Evolutionary conservation across 2,113 vertebrate species (phyloP), one percentile per base, ranked within the genome.

Genomic region (Nestor notabilis): DNA sequence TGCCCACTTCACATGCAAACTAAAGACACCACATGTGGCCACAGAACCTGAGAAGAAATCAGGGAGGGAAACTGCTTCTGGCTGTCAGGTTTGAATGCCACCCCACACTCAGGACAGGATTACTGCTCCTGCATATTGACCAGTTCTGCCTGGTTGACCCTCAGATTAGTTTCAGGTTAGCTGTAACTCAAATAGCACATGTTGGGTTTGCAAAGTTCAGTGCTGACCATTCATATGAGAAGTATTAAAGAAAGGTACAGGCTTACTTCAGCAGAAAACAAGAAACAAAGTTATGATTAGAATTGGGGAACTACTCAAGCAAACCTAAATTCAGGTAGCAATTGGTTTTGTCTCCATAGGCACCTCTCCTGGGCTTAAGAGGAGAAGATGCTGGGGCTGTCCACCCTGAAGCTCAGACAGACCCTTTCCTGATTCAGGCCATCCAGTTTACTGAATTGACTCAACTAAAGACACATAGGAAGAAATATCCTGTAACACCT

Each of bases 81-180:
- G 49, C 49, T 46, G 9, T 41, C 47, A 69, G 55, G 49, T 31
- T 76, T n/a, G 24, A 70, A 52, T 17, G 28, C 44, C 47, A 87
- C 37, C 13, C 28, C 0, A 0, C 0, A 2, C 37, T 60, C 33
- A 53, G 58, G 78, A 31, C 1, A 35, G 52, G 37, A 72, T 68
- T 53, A 47, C 23, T 0, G 0, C 20, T 43, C 5, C 2, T n/a
- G n/a, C 44, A 44, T 44, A 71, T 29, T 49, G 87, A 63, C 47
- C 70, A 69, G n/a, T 49, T 90, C 53, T 61, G 31, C 35, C 44
- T 77, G 43, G 27, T 33, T 33, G 44, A 72, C 46, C n/a, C 55
- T 29, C 75, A 31, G 60, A 28, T 56, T 39, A 58, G 24, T 68
- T 94, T 72, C 64, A 60, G 47, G 27, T 49, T 35, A 88, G 44